Percentiles rank a stretch among this genome's conserved stretches.
Conservation (phyloP, 2,888 invertebrate species). For the Melipona bicolor region DNA sequence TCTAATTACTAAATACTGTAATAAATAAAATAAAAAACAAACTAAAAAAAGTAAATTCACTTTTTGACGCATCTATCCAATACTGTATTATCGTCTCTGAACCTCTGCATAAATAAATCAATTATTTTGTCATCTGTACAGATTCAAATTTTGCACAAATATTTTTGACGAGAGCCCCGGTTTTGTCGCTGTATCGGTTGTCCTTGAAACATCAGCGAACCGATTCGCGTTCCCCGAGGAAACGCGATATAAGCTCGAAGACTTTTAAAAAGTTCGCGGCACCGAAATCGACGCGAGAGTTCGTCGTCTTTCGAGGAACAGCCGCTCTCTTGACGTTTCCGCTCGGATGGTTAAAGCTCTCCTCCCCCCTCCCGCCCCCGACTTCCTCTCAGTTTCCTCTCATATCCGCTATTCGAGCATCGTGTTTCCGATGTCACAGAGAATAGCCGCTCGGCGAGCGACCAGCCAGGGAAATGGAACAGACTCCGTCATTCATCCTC, state of each 20-base stretch:
- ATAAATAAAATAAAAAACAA: too few species aligned
- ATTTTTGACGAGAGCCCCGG: too few species aligned
- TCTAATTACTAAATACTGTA: too few species aligned
- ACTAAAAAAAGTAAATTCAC: too few species aligned
- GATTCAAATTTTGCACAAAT: too few species aligned
- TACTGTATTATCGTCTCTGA: too few species aligned
- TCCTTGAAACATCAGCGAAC: constrained; percentile 21
- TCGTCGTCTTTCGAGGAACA: constrained; percentile 26
- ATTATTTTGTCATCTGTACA: too few species aligned
- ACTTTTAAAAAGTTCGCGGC: constrained; percentile 74
- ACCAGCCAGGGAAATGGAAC: not conserved
- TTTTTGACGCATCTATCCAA: too few species aligned
- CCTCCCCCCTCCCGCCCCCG: constrained; percentile 45
- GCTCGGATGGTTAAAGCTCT: constrained; percentile 75
- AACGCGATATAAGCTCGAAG: constrained; percentile 64
- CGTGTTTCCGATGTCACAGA: constrained; percentile 16
- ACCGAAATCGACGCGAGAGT: constrained; percentile 56
- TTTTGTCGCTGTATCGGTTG: not conserved
- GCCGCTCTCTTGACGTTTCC: constrained; percentile 64
- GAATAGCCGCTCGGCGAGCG: not conserved
- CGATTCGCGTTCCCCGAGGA: constrained; percentile 40
- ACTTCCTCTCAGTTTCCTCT: constrained; percentile 66
- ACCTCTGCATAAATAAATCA: too few species aligned
- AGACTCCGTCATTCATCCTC: not conserved
- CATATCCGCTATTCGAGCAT: constrained; percentile 40